Evolutionary conservation across 2,888 invertebrate genomes (phyloP), one percentile per base, ranked within the genome.

Genomic region (Encarsia formosa): DNA sequence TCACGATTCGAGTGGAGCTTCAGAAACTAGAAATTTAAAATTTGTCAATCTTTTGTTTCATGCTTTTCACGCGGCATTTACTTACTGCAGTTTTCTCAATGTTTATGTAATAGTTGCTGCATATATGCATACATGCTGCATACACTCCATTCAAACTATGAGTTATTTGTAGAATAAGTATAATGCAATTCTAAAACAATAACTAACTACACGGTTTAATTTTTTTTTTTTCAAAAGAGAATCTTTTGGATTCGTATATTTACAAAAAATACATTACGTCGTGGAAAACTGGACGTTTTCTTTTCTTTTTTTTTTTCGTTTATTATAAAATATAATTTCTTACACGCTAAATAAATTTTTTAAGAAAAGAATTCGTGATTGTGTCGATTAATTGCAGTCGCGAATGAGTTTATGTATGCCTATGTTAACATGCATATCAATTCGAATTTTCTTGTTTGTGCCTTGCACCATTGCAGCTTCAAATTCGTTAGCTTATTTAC

Each of bases 291-390:
- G 11, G 16, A 42, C 22, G 11, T 48, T 46, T 45, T 38, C 22
- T 16, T 18, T 13, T 26, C 22, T 20, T 34, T 42, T 49, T 16
- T 39, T 23, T 38, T 37, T 32, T 19, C 13, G 46, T 42, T 55
- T 47, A 47, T 50, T 56, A 53, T 52, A 56, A 53, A 56, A 56
- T 50, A 56, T 44, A 53, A 48, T 47, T 49, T 56, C 56, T 56
- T 52, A 56, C 46, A 47, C 22, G 9, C 52, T 56, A 52, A 31
- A 26, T 9, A 5, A 6, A n/a, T 15, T 37, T 44, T 52, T 37
- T 43, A 43, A 42, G 24, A 50, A 16, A 24, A 47, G 29, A 15
- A 37, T 41, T 54, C 42, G 26, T 40, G 22, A n/a, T n/a, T 29
- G 43, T 43, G 35, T 43, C 24, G 46, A 39, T 49, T 22, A 15